phyloP scores from a whole-genome alignment of 2,113 vertebrate species.

The Cephalopterus ornatus region DNA sequence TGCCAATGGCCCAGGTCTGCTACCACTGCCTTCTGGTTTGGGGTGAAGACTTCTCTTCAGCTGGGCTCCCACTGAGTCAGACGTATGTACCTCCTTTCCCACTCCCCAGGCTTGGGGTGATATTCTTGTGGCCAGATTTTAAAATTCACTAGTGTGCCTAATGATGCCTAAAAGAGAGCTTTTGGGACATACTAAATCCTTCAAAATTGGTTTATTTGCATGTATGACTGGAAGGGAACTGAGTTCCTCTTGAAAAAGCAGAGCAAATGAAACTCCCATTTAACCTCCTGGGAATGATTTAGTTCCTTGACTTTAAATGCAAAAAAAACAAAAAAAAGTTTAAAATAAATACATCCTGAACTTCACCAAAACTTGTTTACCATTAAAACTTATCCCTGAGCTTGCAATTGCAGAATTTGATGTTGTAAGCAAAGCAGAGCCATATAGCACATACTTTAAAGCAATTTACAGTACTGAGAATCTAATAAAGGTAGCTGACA shows the following conservation, averaged over 20 bases:
- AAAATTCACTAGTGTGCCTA: not conserved
- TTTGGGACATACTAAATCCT: not conserved
- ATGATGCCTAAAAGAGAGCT: not conserved
- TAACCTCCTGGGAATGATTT: not conserved
- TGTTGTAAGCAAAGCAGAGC: not conserved
- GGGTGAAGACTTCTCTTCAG: not conserved
- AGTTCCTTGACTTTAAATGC: not conserved
- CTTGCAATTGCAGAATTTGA: not conserved
- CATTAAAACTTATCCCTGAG: not conserved
- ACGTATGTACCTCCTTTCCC: not conserved
- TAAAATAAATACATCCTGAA: not conserved
- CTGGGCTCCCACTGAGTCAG: not conserved
- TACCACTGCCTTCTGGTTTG: not conserved
- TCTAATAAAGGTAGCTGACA: slow-evolving; percentile 61
- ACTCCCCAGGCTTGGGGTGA: not conserved
- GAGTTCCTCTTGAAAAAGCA: not conserved
- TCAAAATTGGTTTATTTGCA: not conserved
- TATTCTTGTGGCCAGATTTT: not conserved
- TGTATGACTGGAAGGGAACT: not conserved
- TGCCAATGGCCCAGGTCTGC: not conserved
- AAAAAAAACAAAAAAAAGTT: not conserved
- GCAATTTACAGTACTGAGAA: slow-evolving; percentile 20
- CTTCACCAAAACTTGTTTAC: not conserved
- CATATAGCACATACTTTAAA: not conserved
- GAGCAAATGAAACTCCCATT: not conserved